Evolutionary conservation across 2,113 vertebrate genomes (phyloP).

Genomic region (Haemorhous mexicanus): DNA sequence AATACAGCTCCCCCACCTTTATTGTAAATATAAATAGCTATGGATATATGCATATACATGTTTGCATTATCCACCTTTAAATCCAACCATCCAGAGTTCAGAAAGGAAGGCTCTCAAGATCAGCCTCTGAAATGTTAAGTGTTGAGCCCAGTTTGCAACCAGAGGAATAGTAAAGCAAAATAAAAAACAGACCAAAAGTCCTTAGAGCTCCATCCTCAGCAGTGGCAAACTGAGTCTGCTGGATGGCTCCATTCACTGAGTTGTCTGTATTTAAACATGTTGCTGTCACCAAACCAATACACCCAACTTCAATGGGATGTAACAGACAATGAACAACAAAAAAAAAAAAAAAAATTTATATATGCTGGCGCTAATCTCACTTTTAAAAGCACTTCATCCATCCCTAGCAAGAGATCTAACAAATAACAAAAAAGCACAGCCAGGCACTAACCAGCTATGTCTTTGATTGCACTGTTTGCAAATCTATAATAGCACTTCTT

Average conservation of each 20-base stretch:
- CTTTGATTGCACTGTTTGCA: conserved; percentile 45
- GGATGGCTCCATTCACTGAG: background rate
- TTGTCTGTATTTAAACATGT: background rate
- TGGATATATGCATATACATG: background rate
- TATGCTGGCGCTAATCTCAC: background rate
- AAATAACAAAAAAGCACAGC: background rate
- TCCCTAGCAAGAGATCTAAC: background rate
- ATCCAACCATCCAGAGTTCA: background rate
- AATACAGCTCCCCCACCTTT: background rate
- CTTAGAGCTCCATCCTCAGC: background rate
- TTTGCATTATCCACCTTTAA: background rate
- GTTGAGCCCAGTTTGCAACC: background rate
- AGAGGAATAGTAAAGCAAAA: background rate
- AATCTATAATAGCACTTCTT: conserved; percentile 44
- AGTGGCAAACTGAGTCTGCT: background rate
- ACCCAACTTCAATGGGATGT: background rate
- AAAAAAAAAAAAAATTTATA: background rate
- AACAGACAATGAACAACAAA: background rate
- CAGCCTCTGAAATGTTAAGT: background rate
- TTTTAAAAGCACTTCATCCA: background rate
- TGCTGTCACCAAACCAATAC: background rate
- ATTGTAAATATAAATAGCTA: background rate
- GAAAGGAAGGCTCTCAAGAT: background rate
- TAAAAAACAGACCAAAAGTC: background rate
- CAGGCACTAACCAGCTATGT: background rate